Conservation (phyloP, 2,113 vertebrate genomes). For the Chlorodrepanis virens region DNA sequence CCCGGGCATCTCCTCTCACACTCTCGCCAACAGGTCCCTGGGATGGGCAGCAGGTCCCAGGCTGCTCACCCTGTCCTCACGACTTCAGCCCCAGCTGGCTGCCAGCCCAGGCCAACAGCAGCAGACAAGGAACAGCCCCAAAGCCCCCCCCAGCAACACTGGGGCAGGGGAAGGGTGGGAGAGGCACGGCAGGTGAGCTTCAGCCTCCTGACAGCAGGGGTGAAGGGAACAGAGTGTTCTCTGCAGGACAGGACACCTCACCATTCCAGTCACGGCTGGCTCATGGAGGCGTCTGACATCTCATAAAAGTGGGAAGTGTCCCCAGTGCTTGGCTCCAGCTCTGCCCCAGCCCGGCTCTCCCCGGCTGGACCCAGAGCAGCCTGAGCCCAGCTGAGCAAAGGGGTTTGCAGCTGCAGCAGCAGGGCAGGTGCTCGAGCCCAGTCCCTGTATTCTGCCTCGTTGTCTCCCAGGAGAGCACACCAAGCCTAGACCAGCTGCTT, state of each 20-base stretch:
- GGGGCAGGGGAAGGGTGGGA: neutral
- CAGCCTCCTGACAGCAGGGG: neutral
- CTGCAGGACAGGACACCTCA: neutral
- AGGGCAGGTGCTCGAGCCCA: neutral
- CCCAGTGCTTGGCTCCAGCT: neutral
- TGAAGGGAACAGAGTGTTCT: conserved; percentile 1
- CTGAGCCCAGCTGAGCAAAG: neutral
- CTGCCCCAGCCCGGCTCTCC: neutral
- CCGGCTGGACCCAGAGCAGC: neutral
- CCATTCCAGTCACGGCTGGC: conserved; percentile 7
- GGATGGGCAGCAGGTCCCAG: neutral
- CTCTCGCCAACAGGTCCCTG: neutral
- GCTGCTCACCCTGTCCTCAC: neutral
- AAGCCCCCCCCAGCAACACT: neutral
- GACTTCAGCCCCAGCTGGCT: neutral
- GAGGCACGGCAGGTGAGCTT: neutral
- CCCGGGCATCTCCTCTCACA: neutral
- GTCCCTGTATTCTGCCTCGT: accelerated
- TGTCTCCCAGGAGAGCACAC: neutral
- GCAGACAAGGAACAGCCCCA: neutral
- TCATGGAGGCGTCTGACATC: conserved; percentile 3
- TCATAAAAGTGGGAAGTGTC: conserved; percentile 21
- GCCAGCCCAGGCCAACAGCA: neutral
- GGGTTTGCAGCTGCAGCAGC: neutral
- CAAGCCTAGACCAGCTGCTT: neutral